Conservation (phyloP, 92 coral and sea anemone genomes). For the Parazoanthus swiftii region DNA sequence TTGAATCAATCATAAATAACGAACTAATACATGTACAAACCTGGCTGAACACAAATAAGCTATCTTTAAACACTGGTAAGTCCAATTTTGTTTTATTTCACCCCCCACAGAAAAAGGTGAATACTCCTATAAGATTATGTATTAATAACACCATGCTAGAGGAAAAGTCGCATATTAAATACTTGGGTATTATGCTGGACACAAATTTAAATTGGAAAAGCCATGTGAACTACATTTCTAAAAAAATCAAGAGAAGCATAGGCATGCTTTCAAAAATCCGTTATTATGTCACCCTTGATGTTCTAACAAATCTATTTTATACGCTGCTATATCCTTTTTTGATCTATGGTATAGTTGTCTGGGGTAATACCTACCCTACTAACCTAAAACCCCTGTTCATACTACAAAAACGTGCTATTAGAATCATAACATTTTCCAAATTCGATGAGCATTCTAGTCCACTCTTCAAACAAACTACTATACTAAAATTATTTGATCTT, state of each 20-base stretch:
- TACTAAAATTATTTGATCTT: constrained; percentile 18
- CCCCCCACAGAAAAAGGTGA: too few relatives aligned
- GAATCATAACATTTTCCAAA: too few relatives aligned
- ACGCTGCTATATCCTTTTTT: background rate
- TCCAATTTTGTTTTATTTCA: background rate
- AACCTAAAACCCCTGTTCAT: too few relatives aligned
- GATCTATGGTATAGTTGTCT: constrained; percentile 20
- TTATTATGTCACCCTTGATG: constrained; percentile 22
- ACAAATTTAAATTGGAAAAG: constrained; percentile 35
- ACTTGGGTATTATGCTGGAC: constrained; percentile 27
- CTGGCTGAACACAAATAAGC: constrained; percentile 12
- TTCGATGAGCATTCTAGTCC: too few relatives aligned
- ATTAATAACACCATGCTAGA: constrained; percentile 26
- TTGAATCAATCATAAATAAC: constrained; percentile 3
- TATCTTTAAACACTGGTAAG: constrained; percentile 7
- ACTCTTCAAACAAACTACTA: background rate
- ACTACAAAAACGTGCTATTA: too few relatives aligned
- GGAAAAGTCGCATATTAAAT: constrained; percentile 30
- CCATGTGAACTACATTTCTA: constrained; percentile 33
- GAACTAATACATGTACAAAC: constrained; percentile 2
- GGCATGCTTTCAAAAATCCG: constrained; percentile 42
- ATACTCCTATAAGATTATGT: constrained; percentile 13
- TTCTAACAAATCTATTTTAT: constrained; percentile 23
- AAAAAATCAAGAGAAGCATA: constrained; percentile 46
- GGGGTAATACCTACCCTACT: background rate